Evolutionary conservation across 2,113 vertebrate species (phyloP), one percentile per base, ranked within the genome.

Genomic region (Mastomys natalensis): DNA sequence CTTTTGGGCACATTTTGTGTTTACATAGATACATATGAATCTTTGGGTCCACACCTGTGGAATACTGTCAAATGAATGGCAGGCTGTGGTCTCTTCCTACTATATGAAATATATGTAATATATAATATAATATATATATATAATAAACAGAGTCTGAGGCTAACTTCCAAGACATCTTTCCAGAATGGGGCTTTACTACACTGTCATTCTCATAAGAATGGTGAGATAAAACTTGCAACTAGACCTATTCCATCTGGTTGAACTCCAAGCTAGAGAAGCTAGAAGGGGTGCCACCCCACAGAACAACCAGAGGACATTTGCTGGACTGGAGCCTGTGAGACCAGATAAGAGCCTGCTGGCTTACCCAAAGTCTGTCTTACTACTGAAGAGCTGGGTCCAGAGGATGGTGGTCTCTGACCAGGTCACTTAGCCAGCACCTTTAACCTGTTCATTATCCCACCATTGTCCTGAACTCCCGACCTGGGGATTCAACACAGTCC

Each of bases 161-260:
- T 87, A 95, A 98, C 96, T 87, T 92, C 77, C 77, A 97, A 94
- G 81, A 93, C 15, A 91, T 96, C 96, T 93, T 93, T 95, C 97
- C 95, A 95, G 98, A 97, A 76, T 34, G 94, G 94, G 82, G 96
- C 90, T 74, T 96, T 95, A 95, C 89, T 92, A 93, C 96, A 96
- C 95, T 90, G 55, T 89, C 96, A 91, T 60, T 97, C 92, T 95
- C 66, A 60, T 7, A 89, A 81, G 90, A 81, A 84, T 4, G 16
- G 15, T 37, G 22, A 90, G 37, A 8, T 74, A 68, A 80, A 92
- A 53, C 8, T 43, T 22, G 16, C 2, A 37, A 17, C 45, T 29
- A 73, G 37, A 72, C 55, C 12, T 66, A 48, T 40, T 72, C 51
- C 58, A 16, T 64, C 58, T 40, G 64, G 31, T 76, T 40, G 55